Percentiles rank a stretch among this genome's conserved stretches.
Conservation (phyloP, 1,140 invertebrate species). For the Philotrypesis tridentata region DNA sequence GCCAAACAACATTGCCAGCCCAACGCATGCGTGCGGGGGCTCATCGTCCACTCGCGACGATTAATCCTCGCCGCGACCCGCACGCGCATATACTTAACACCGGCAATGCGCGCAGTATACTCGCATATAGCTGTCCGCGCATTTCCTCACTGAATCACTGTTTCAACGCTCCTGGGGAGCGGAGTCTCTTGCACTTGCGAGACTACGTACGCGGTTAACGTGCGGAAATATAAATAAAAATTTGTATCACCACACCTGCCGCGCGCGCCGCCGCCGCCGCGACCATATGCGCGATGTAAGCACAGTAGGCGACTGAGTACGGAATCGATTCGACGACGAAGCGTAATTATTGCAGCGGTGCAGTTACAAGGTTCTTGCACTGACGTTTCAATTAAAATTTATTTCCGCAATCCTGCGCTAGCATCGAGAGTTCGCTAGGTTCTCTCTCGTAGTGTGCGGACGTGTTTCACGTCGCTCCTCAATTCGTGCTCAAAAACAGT, state of each 20-base stretch:
- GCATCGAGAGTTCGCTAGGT: not conserved
- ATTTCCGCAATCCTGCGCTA: not conserved
- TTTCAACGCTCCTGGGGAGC: not conserved
- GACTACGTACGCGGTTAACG: not conserved
- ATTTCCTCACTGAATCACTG: not conserved
- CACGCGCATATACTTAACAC: not conserved
- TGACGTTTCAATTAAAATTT: conserved; percentile 45
- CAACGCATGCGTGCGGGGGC: not conserved
- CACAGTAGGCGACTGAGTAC: too few species aligned
- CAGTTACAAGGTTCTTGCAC: conserved; percentile 5
- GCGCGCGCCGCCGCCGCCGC: too few species aligned
- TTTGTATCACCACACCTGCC: not conserved
- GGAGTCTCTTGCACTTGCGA: not conserved
- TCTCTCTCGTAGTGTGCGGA: not conserved
- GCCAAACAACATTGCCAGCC: too few species aligned
- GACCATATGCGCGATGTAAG: too few species aligned
- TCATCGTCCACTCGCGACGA: too few species aligned
- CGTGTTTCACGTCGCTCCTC: too few species aligned
- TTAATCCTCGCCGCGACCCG: too few species aligned
- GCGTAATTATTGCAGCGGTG: conserved; percentile 12
- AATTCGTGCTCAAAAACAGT: too few species aligned
- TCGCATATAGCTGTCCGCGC: not conserved
- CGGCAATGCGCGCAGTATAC: not conserved
- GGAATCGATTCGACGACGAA: conserved; percentile 27
- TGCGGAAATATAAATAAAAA: conserved; percentile 21